Evolutionary conservation across 1,140 invertebrate species (phyloP), one percentile per base, ranked within the genome.

Genomic region (Drosophila willistoni): DNA sequence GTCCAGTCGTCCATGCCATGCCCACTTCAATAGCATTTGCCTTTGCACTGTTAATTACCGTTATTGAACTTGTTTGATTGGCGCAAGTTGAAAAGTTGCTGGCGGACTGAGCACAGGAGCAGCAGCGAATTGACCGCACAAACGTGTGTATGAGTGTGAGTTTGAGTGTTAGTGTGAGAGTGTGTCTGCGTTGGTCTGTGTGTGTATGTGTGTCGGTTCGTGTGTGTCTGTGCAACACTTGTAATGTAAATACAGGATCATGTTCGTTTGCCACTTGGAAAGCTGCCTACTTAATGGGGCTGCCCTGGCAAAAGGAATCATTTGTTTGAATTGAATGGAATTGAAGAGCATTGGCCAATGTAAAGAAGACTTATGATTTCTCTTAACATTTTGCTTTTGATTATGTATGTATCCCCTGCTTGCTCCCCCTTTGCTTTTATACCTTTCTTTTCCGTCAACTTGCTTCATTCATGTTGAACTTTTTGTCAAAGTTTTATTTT

Each of bases 11-110:
- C 2, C 7, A 9, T 19, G 34, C 17, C 39, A 61, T 36, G 29
- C 14, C 34, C 39, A 64, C 69, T 64, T 12, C 34, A 59, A 68
- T 67, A 77, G 78, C 69, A 55, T 77, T 77, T 77, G 74, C 59
- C 81, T 55, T 81, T 78, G 77, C 71, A 62, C 82, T 86, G 78
- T 85, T 85, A 85, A 85, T 85, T 85, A 85, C 82, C 78, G 71
- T 86, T 85, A 85, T 85, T 85, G 82, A 85, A 86, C 82, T 86
- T 81, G 82, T 85, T 85, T 85, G 82, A 86, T 86, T 85, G 82
- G 78, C 68, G 61, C 81, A 78, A 85, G 81, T 85, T 80, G 81
- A 81, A 84, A 84, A 84, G 81, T 77, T 84, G 77, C 60, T 63
- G 36, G 60, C 13, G 36, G 17, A 42, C 47, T 44, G 56, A 57